Evolutionary conservation across 2,113 vertebrate genomes (phyloP).

Genomic region (Leptodactylus fuscus): DNA sequence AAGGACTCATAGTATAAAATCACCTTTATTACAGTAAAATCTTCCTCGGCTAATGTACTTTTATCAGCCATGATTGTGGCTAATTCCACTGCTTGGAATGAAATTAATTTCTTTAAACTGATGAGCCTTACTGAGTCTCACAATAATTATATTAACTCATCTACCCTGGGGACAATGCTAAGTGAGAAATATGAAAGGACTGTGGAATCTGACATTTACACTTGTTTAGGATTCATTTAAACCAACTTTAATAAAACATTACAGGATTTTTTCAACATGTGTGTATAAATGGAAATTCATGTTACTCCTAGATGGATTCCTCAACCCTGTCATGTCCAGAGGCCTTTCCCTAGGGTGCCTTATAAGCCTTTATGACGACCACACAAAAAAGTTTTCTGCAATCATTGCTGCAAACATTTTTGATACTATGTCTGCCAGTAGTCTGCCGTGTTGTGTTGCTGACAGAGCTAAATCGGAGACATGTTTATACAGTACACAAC

Average conservation of each 20-base stretch:
- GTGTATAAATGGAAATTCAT: not conserved
- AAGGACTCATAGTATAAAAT: not conserved
- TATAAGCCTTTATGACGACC: not conserved
- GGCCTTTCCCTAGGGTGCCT: not conserved
- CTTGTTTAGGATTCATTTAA: conserved; percentile 15
- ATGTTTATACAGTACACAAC: too few relatives aligned
- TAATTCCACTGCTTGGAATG: conserved; percentile 8
- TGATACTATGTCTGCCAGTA: too few relatives aligned
- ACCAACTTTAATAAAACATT: conserved; percentile 14
- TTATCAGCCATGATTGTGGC: not conserved
- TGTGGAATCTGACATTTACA: conserved; percentile 32
- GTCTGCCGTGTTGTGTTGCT: too few relatives aligned
- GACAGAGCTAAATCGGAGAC: too few relatives aligned
- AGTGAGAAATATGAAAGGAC: conserved; percentile 37
- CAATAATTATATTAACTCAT: conserved; percentile 43
- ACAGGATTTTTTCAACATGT: not conserved
- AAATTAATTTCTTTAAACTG: conserved; percentile 39
- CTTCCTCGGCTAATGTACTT: not conserved
- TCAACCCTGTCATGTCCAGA: not conserved
- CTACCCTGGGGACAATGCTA: conserved; percentile 40
- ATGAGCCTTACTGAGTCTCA: conserved; percentile 23
- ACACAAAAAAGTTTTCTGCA: too few relatives aligned
- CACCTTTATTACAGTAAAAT: not conserved
- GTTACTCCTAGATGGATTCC: not conserved
- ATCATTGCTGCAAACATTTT: too few relatives aligned